phyloP scores from a whole-genome alignment of 2,888 invertebrate species.

The Halictus ligatus region DNA sequence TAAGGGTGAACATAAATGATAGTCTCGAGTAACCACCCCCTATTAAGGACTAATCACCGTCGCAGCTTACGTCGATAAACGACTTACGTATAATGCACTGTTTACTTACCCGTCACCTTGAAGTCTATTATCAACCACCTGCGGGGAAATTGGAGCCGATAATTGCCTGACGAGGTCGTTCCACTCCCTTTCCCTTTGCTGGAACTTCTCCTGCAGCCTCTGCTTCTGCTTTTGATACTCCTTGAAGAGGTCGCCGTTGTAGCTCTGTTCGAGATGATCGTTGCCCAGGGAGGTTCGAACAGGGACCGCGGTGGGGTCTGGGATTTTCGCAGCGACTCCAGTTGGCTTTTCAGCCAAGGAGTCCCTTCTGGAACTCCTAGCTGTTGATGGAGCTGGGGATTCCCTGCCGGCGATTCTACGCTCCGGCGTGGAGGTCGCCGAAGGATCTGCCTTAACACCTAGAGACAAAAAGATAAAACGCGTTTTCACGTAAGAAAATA shows the following conservation, averaged over 20 bases:
- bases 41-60: slow-evolving; percentile 3
- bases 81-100: not conserved
- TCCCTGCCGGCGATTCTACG: slow-evolving; percentile 86
- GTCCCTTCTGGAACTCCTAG: slow-evolving; percentile 89
- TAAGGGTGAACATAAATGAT: not conserved
- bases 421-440: slow-evolving; percentile 89
- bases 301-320: slow-evolving; percentile 79
- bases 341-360: slow-evolving; percentile 86
- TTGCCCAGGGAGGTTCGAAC: slow-evolving; percentile 76
- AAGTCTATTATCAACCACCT: slow-evolving; percentile 84
- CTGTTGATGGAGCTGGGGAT: slow-evolving; percentile 89
- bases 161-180: slow-evolving; percentile 86
- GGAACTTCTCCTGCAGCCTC: slow-evolving; percentile 87
- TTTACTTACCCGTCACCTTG: slow-evolving; percentile 85
- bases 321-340: slow-evolving; percentile 79
- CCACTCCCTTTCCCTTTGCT: slow-evolving; percentile 85
- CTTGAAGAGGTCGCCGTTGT: slow-evolving; percentile 90
- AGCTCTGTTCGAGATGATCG: slow-evolving; percentile 85
- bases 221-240: slow-evolving; percentile 93
- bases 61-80: not conserved
- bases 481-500: not conserved
- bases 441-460: slow-evolving; percentile 81
- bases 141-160: slow-evolving; percentile 80
- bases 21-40: not conserved
- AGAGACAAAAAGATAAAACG: not conserved